Conservation (phyloP, 2,113 vertebrate species). For the Chinchilla lanigera region DNA sequence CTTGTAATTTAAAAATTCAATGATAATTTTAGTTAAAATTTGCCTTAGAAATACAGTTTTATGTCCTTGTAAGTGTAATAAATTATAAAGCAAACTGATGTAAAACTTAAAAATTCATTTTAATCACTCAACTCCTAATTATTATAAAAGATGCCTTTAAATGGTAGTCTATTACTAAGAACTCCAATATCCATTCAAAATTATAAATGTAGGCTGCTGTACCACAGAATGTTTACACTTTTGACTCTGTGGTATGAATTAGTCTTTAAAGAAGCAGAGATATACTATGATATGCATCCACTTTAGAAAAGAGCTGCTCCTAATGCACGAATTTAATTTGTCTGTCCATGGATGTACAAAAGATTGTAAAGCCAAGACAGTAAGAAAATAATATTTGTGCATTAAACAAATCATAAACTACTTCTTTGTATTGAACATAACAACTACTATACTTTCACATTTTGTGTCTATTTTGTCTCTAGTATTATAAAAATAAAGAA, state of each 20-base stretch:
- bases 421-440: neutral
- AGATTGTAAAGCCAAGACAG: neutral
- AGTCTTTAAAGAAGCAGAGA: neutral
- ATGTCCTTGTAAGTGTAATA: neutral
- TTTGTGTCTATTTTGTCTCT: neutral
- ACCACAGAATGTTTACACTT: neutral
- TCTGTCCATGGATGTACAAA: neutral
- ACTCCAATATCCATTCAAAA: neutral
- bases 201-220: neutral
- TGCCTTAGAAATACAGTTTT: conserved; percentile 37
- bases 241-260: neutral
- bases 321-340: neutral
- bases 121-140: neutral
- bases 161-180: neutral
- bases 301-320: neutral
- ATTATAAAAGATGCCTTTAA: conserved; percentile 1
- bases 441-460: neutral
- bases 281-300: neutral
- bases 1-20: neutral
- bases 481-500: neutral
- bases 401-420: neutral
- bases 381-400: neutral
- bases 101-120: neutral
- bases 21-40: conserved; percentile 8
- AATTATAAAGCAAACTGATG: neutral